Evolutionary conservation across 2,113 vertebrate species (phyloP), one percentile per base, ranked within the genome.

Genomic region (Cynocephalus volans): DNA sequence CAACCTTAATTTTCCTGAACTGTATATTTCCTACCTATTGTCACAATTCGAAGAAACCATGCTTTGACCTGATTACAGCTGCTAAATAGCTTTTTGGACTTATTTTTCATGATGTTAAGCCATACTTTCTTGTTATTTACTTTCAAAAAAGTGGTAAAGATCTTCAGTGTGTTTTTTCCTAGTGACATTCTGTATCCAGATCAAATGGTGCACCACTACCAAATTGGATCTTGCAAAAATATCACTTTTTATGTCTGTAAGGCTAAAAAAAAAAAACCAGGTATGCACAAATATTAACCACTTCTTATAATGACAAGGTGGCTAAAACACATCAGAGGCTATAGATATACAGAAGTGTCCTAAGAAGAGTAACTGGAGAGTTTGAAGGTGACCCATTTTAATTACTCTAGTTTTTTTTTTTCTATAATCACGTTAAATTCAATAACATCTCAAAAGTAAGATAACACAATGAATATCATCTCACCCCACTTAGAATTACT

Each of bases 51-150:
- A 87, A 70, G 60, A 85, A 72, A 72, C 9, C 13, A 79, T 64
- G 24, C 23, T 41, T 58, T 91, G 28, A 73, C 12, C 11, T 72
- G 48, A 94, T 72, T 36, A 88, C 0, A 83, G 36, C 7, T 93
- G 31, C 14, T 82, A 69, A 76, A 36, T 70, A 56, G 6, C 62
- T 28, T 65, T 19, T 73, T 84, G 80, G 41, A 60, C 23, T 52
- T 73, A 73, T 85, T 92, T 80, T 15, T 45, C 24, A n/a, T 90
- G 52, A 62, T 54, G 56, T 90, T 81, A 83, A 92, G 79, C 10
- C 10, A 75, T 3, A 62, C 23, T 75, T 73, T 21, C 19, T 67
- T 92, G 13, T 56, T 67, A 75, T 26, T 18, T 31, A 72, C n/a
- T 73, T 80, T 15, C 65, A 79, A 91, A 72, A 83, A 36, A 73